Evolutionary conservation across 1,140 invertebrate species (phyloP).

Genomic region (Drosophila littoralis): DNA sequence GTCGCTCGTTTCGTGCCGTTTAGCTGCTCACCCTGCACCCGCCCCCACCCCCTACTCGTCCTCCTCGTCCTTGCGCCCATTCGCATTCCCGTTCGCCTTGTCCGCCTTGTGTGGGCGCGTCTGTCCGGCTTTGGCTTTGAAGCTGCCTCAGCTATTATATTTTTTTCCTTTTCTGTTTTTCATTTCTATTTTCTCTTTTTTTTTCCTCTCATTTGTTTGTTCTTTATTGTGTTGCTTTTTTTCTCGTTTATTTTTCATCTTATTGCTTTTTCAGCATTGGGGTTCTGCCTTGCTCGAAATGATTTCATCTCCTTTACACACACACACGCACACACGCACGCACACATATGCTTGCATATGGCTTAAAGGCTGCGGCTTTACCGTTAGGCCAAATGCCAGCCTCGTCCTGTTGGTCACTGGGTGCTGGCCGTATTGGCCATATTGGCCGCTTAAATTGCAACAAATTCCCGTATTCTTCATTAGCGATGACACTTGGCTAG

Average conservation of each 20-base stretch:
- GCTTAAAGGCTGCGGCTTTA: slow-evolving; percentile 4
- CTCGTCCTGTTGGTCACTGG: slow-evolving; percentile 28
- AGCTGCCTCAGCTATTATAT: slow-evolving; percentile 37
- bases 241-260: slow-evolving; percentile 10
- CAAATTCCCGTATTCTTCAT: background rate
- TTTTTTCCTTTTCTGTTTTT: slow-evolving; percentile 16
- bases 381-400: background rate
- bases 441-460: slow-evolving; percentile 10
- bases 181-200: slow-evolving; percentile 9
- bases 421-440: background rate
- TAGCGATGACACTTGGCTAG: background rate
- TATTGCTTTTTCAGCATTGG: slow-evolving; percentile 13
- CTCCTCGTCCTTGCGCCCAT: background rate
- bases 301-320: slow-evolving; percentile 56
- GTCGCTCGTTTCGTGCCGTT: slow-evolving; percentile 46
- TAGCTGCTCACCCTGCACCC: slow-evolving; percentile 24
- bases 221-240: slow-evolving; percentile 26
- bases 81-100: background rate
- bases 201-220: slow-evolving; percentile 34
- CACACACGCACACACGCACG: slow-evolving; percentile 3
- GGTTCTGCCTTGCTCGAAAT: slow-evolving; percentile 51
- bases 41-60: background rate
- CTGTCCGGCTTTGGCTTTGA: slow-evolving; percentile 43
- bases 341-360: slow-evolving; percentile 8
- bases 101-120: slow-evolving; percentile 35